A percentile compares a stretch with the other conserved stretches of the same genome.
Conservation (phyloP, 2,797 vertebrate genomes). For the Mormyrops attenuatus region DNA sequence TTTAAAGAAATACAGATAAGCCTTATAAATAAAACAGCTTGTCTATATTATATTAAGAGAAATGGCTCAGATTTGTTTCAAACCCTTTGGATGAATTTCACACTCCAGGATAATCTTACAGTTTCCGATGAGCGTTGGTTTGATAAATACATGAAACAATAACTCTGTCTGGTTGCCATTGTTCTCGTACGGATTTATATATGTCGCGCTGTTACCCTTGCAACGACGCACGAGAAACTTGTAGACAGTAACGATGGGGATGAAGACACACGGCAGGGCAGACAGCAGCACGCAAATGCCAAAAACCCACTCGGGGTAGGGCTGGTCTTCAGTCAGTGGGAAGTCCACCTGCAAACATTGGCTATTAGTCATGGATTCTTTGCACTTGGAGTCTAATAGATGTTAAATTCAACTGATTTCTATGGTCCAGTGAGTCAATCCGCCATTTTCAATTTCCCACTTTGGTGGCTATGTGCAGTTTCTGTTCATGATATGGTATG, state of each 20-base stretch:
- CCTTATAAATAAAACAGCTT: neutral
- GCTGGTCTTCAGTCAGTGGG: conserved; percentile 58
- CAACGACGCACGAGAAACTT: conserved; percentile 38
- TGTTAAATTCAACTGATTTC: conserved; percentile 51
- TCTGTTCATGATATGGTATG: neutral
- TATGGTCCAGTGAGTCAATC: neutral
- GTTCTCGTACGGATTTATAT: neutral
- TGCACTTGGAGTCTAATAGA: conserved; percentile 59
- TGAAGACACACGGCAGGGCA: conserved; percentile 55
- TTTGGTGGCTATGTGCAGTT: neutral
- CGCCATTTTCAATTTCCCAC: neutral
- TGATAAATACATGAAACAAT: neutral
- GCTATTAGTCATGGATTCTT: neutral
- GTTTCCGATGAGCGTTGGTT: neutral
- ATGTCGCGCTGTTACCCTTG: neutral
- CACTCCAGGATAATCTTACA: neutral
- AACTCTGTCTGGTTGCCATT: conserved; percentile 11
- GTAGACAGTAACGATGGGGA: conserved; percentile 65
- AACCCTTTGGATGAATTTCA: neutral
- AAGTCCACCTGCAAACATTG: conserved; percentile 62
- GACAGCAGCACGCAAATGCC: conserved; percentile 63
- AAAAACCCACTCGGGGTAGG: conserved; percentile 74
- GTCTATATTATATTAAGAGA: neutral
- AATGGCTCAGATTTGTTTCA: neutral
- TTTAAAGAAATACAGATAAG: neutral